Base-by-base conservation (phyloP, 2,888 invertebrate genomes). In the Cenopis cana region DNA sequence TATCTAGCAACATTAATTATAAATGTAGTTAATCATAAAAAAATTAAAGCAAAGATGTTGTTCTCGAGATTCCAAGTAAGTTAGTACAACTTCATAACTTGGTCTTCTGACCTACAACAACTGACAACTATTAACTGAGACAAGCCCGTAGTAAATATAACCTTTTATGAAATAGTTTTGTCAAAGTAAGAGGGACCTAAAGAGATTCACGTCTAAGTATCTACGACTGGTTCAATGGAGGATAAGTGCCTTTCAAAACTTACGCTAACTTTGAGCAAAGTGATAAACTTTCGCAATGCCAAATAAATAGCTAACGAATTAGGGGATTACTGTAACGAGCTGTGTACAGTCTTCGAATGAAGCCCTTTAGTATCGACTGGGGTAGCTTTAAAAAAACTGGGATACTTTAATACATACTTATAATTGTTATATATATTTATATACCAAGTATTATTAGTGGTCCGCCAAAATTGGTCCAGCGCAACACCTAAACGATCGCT, bases 181-280 rank as follows among this genome's bases (percentile, higher is more conserved):
- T 18, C 11, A 11, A 54, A 24, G 24, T 24, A 41, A 60, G n/a
- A 46, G 10, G 18, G n/a, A 33, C 0, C 33, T 5, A 46, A 5
- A 24, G 60, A 60, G 20, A 14, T 60, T 8, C 24, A 10, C 24
- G 41, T 46, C n/a, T 46, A n/a, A n/a, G n/a, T n/a, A n/a, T 60
- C 41, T 60, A 24, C 54, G 24, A 29, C 60, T 60, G 60, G 41
- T 60, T 60, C 41, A 12, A 24, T 60, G 60, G 24, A 60, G 46
- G 29, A 60, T 60, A 46, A 60, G 24, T 17, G 24, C 60, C 29
- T 41, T 41, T 12, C 41, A 17, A 41, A 20, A 54, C 20, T 12
- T 10, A 18, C 24, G 14, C 54, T 20, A 54, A 54, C 54, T 24
- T 54, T 54, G 20, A 20, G 6, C 54, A 20, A 20, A 14, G 24